Conservation (phyloP, 92 coral and sea anemone genomes). For the Siderastrea siderea region DNA sequence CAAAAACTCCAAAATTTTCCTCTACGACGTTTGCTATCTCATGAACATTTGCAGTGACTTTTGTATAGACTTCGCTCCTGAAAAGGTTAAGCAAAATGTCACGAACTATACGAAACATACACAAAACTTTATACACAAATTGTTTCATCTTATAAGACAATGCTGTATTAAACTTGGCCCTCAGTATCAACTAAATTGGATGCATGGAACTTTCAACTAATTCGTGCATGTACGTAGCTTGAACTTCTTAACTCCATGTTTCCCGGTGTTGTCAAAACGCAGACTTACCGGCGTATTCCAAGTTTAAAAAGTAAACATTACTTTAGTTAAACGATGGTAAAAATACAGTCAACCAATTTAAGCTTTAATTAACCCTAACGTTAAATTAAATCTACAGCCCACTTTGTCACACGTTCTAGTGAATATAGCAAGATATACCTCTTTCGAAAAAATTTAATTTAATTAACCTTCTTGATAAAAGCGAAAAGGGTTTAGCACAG, state of each 20-base stretch:
- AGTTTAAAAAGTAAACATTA: neutral
- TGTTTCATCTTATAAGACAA: neutral
- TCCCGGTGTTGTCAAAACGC: neutral
- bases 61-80: neutral
- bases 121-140: too few species aligned
- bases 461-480: constrained; percentile 2
- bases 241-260: neutral
- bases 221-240: neutral
- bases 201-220: neutral
- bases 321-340: constrained; percentile 3
- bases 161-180: neutral
- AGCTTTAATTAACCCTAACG: too few species aligned
- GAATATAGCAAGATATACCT: neutral
- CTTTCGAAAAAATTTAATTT: neutral
- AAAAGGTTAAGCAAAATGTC: neutral
- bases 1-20: neutral
- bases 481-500: neutral
- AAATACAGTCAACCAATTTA: neutral
- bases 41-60: neutral
- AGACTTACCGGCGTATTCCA: neutral
- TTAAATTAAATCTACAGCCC: neutral
- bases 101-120: neutral
- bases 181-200: neutral
- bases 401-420: neutral
- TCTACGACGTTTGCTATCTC: constrained; percentile 5